phyloP scores from a whole-genome alignment of 2,113 vertebrate genomes.

The Oryzias celebensis region DNA sequence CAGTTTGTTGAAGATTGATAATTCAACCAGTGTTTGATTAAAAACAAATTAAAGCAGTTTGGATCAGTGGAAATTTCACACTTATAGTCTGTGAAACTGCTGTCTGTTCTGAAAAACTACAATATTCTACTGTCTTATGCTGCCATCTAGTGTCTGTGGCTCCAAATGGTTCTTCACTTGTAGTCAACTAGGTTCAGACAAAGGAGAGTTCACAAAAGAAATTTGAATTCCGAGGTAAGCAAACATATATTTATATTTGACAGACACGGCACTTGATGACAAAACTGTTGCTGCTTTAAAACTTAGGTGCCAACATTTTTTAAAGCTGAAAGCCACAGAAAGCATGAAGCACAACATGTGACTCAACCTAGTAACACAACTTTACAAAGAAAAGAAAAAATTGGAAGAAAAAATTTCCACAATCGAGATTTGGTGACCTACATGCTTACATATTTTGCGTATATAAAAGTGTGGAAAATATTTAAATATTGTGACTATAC shows the following conservation, averaged over 20 bases:
- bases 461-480: constrained; percentile 40
- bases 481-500: constrained; percentile 57
- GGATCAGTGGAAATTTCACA: too few relatives aligned
- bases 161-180: not conserved
- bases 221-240: constrained; percentile 46
- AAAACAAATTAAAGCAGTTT: too few relatives aligned
- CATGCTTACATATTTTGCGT: constrained; percentile 38
- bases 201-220: not conserved
- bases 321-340: constrained; percentile 18
- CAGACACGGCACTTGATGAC: not conserved
- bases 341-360: not conserved
- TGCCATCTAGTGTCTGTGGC: constrained; percentile 50
- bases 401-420: too few relatives aligned
- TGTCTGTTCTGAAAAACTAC: not conserved
- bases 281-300: not conserved
- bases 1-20: too few relatives aligned
- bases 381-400: constrained; percentile 18
- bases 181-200: not conserved
- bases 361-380: constrained; percentile 9
- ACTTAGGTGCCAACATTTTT: not conserved
- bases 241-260: too few relatives aligned
- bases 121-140: constrained; percentile 25
- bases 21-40: too few relatives aligned
- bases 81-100: too few relatives aligned
- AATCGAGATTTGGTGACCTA: constrained; percentile 52